Evolutionary conservation across 2,113 vertebrate genomes (phyloP).

Genomic region (Tyto alba): DNA sequence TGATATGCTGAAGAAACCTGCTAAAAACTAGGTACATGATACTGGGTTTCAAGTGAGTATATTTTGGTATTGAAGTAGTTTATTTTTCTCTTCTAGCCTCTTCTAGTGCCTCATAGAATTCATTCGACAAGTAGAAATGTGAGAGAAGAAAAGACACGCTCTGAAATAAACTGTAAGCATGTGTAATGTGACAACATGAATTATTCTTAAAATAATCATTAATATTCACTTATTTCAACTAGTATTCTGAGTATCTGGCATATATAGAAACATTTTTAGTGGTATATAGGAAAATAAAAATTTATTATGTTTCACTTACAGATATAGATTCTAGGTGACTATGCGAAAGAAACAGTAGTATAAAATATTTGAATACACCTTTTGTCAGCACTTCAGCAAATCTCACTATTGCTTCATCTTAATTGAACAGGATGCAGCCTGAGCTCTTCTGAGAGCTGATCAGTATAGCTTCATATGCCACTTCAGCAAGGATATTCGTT

Average conservation of each 20-base stretch:
- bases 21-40: not conserved
- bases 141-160: constrained; percentile 95
- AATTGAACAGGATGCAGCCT: not conserved
- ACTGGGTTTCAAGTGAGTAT: not conserved
- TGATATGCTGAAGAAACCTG: not conserved
- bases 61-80: not conserved
- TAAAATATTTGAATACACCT: not conserved
- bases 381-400: not conserved
- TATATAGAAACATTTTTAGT: not conserved
- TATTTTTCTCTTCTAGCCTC: constrained; percentile 79
- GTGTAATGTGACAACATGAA: not conserved
- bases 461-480: not conserved
- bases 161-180: constrained; percentile 96
- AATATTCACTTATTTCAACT: not conserved
- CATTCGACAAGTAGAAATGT: constrained; percentile 92
- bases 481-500: not conserved
- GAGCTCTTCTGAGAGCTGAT: not conserved
- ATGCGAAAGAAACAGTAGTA: not conserved
- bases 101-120: constrained; percentile 93
- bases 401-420: not conserved
- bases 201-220: not conserved
- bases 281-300: not conserved
- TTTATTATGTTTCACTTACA: not conserved
- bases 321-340: not conserved
- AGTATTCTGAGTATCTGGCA: not conserved